These are phyloP conservation scores for Dromaius novaehollandiae DNA, from an alignment of 2,113 vertebrate species.

Conservation along the genomic window DNA sequence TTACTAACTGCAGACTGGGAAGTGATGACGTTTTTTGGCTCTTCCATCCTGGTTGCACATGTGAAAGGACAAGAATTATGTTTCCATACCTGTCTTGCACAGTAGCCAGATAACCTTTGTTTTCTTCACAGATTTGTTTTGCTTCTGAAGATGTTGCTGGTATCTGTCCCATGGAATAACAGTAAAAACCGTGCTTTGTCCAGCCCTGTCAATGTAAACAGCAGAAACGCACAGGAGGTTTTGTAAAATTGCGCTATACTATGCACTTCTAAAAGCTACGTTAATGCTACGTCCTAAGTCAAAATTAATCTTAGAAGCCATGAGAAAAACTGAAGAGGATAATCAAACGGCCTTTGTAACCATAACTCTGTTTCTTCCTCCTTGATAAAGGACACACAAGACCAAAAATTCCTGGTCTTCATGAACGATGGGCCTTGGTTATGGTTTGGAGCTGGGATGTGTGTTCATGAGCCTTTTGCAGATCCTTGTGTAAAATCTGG, in stretches of 20 bases:
- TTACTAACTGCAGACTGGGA: neutral
- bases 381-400: neutral
- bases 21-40: neutral
- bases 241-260: neutral
- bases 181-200: conserved; percentile 82
- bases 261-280: neutral
- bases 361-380: neutral
- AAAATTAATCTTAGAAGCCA: neutral
- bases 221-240: neutral
- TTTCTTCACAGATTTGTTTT: conserved; percentile 78
- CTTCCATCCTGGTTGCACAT: neutral
- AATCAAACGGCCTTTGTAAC: neutral
- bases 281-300: neutral
- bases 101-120: conserved; percentile 77
- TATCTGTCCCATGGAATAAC: conserved; percentile 84
- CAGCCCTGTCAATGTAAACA: conserved; percentile 80
- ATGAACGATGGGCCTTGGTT: accelerated
- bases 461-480: accelerated
- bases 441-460: neutral
- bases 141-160: conserved; percentile 83
- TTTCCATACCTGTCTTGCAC: conserved; percentile 84
- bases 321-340: neutral
- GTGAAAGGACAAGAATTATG: neutral
- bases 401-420: neutral
- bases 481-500: neutral